phyloP scores from a whole-genome alignment of 2,888 invertebrate species.

The Norana najaformis region DNA sequence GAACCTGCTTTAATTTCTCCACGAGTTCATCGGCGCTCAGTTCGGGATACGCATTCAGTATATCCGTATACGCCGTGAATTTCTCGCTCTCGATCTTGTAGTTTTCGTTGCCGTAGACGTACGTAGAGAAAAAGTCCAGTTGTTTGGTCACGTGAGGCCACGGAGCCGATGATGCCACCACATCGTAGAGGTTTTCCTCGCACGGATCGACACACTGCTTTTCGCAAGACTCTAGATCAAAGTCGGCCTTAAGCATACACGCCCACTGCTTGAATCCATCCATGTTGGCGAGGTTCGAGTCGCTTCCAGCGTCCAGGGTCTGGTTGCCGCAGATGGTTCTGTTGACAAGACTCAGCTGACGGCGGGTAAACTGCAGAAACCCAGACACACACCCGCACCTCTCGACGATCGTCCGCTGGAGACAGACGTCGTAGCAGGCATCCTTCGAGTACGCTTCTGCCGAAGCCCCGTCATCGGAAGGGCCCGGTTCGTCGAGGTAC shows the following conservation, averaged over 20 bases:
- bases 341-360: not conserved
- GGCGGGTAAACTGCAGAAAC: not conserved
- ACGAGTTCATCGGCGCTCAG: not conserved
- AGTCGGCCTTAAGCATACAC: not conserved
- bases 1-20: not conserved
- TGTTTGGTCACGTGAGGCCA: conserved; percentile 26
- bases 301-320: not conserved
- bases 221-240: not conserved
- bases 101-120: not conserved
- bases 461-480: not conserved
- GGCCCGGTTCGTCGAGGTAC: not conserved
- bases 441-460: not conserved
- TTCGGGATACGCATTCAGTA: not conserved
- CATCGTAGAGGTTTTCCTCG: not conserved
- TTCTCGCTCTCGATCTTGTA: not conserved
- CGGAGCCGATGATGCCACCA: not conserved
- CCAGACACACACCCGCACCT: conserved; percentile 15
- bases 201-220: not conserved
- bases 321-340: not conserved
- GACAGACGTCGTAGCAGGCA: conserved; percentile 22
- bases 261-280: not conserved
- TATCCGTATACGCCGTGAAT: not conserved
- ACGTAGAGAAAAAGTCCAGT: not conserved
- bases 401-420: not conserved
- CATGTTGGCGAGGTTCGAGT: not conserved